phyloP scores from a whole-genome alignment of 2,113 vertebrate genomes.

The Saccopteryx leptura region DNA sequence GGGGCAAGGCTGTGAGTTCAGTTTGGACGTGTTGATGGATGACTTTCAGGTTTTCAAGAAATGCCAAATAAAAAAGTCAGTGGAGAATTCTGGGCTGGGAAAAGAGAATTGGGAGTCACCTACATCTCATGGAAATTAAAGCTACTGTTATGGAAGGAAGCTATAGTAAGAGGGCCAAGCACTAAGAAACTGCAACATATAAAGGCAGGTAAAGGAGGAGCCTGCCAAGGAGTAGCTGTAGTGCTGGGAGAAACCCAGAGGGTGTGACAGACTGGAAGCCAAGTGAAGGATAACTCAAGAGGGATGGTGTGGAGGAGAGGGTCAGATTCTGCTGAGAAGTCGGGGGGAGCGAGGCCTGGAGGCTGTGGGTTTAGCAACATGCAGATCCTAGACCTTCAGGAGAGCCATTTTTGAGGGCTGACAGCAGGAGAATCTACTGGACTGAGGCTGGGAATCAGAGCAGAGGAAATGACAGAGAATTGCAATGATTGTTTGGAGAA shows the following conservation, averaged over 20 bases:
- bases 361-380: neutral
- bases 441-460: neutral
- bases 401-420: neutral
- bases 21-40: neutral
- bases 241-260: neutral
- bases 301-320: neutral
- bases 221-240: neutral
- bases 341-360: too few species aligned
- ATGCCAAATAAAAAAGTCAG: neutral
- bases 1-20: neutral
- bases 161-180: neutral
- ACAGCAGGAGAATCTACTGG: rapidly evolving
- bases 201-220: neutral
- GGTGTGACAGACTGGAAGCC: neutral
- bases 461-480: neutral
- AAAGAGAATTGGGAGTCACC: too few species aligned
- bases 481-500: too few species aligned
- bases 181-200: rapidly evolving
- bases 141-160: neutral
- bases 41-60: neutral
- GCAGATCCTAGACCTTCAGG: neutral
- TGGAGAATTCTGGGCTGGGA: neutral
- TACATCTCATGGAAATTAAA: too few species aligned
- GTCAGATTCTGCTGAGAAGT: rapidly evolving
- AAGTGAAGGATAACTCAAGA: neutral